A percentile compares a stretch with the other conserved stretches of the same genome.
phyloP scores from a whole-genome alignment of 2,797 vertebrate species.

The Ptychadena robeensis region DNA sequence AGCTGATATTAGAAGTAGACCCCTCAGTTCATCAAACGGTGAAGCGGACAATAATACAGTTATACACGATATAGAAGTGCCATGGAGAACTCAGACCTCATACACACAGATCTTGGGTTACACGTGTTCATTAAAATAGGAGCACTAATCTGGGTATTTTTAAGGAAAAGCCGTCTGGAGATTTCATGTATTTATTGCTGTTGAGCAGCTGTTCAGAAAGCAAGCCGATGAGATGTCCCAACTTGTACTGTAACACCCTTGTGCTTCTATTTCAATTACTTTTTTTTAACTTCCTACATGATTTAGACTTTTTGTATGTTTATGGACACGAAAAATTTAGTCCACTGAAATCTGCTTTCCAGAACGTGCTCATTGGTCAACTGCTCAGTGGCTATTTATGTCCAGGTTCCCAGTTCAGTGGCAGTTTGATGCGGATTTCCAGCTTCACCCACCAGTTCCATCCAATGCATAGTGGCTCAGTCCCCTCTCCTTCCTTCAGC shows the following conservation, averaged over 20 bases:
- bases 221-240: background rate
- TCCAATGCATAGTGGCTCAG: too few relatives aligned
- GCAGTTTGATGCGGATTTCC: too few relatives aligned
- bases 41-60: background rate
- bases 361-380: too few relatives aligned
- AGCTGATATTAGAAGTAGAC: too few relatives aligned
- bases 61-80: background rate
- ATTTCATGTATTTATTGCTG: background rate
- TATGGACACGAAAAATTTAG: too few relatives aligned
- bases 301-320: background rate
- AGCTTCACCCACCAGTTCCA: too few relatives aligned
- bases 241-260: background rate
- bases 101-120: background rate
- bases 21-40: too few relatives aligned
- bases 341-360: too few relatives aligned
- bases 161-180: conserved; percentile 23
- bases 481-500: too few relatives aligned
- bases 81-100: background rate
- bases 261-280: background rate
- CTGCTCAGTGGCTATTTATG: too few relatives aligned
- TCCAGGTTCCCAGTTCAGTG: too few relatives aligned
- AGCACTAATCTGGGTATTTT: conserved; percentile 24
- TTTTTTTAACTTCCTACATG: background rate
- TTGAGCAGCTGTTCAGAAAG: background rate
- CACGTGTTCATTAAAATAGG: conserved; percentile 20